phyloP scores from a whole-genome alignment of 2,888 invertebrate species.

The Poecilus cupreus region DNA sequence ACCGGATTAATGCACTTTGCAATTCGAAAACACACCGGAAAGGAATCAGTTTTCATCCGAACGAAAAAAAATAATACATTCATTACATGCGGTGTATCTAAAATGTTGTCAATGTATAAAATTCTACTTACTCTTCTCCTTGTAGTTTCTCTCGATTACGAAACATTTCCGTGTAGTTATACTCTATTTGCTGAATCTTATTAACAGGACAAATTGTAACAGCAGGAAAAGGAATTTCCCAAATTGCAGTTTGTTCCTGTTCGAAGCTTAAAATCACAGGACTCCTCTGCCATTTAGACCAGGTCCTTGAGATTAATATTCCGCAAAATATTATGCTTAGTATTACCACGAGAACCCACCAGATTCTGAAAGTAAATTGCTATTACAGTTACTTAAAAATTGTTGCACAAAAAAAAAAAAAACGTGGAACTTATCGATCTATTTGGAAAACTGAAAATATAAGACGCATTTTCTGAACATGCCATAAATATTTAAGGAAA shows the following conservation, averaged over 20 bases:
- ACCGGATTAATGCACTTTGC: no score
- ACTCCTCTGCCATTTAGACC: conserved; percentile 83
- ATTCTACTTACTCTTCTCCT: not conserved
- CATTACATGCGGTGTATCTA: no score
- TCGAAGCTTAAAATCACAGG: conserved; percentile 87
- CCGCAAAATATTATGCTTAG: conserved; percentile 79
- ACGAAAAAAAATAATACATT: no score
- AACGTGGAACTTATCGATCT: no score
- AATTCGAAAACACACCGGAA: no score
- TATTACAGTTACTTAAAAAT: no score
- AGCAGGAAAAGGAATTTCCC: conserved; percentile 75
- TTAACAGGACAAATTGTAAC: conserved; percentile 70
- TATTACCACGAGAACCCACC: conserved; percentile 79
- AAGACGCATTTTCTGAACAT: no score
- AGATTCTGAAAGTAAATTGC: conserved; percentile 72
- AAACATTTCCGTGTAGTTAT: conserved; percentile 75
- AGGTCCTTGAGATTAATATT: conserved; percentile 78
- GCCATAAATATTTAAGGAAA: no score
- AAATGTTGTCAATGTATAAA: not conserved
- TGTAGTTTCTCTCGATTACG: not conserved
- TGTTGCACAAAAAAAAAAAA: no score
- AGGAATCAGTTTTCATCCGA: no score
- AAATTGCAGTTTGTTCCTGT: conserved; percentile 81
- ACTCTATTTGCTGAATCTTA: conserved; percentile 75
- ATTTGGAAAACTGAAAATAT: no score